Conservation (phyloP, 2,113 vertebrate species). For the Electrona antarctica region DNA sequence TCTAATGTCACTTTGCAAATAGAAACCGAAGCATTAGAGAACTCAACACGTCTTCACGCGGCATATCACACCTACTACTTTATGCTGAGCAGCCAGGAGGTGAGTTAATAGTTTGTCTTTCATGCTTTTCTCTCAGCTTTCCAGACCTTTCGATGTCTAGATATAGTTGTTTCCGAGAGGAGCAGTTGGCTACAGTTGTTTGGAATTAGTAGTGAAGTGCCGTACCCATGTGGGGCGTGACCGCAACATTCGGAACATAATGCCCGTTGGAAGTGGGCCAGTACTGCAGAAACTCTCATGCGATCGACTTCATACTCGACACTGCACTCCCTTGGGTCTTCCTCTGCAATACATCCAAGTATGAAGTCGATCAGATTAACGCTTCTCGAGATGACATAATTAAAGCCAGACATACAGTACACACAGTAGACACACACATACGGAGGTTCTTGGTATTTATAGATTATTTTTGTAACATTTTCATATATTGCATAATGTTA, state of each 20-base stretch:
- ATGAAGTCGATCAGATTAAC: neutral
- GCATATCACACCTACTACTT: neutral
- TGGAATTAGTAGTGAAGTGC: too few species aligned
- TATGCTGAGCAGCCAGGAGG: constrained; percentile 20
- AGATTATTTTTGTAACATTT: constrained; percentile 12
- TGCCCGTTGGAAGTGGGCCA: too few species aligned
- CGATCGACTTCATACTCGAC: too few species aligned
- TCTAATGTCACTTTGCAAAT: constrained; percentile 53
- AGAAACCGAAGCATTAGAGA: constrained; percentile 40
- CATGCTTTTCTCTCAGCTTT: constrained; percentile 8
- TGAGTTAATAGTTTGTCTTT: constrained; percentile 40
- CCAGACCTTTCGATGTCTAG: neutral
- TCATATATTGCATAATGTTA: constrained; percentile 7
- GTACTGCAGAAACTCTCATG: too few species aligned
- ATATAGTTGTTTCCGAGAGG: constrained; percentile 10
- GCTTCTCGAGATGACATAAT: too few species aligned
- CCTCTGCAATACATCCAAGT: too few species aligned
- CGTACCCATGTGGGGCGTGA: too few species aligned
- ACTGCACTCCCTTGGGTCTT: too few species aligned
- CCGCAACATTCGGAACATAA: too few species aligned
- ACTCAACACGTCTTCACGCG: constrained; percentile 1
- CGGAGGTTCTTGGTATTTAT: neutral
- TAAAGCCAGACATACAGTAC: neutral
- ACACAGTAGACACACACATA: neutral
- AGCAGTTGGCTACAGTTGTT: neutral